A percentile compares a stretch with the other conserved stretches of the same genome.
Conservation (phyloP, 2,113 vertebrate genomes). For the Oreochromis spilurus region DNA sequence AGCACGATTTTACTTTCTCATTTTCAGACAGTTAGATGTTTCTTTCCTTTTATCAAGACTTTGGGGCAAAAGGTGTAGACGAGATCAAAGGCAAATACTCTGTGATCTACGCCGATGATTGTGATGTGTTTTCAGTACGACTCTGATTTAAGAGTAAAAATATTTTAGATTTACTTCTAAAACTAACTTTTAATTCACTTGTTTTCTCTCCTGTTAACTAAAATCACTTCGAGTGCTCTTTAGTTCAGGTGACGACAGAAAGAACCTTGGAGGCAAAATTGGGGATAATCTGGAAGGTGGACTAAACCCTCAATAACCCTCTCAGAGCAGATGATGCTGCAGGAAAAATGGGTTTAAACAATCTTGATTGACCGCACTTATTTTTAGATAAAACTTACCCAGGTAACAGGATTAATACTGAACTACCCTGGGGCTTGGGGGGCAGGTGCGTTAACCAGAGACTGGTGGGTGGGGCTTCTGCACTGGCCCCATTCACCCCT, state of each 20-base stretch:
- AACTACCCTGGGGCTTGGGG: background rate
- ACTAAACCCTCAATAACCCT: background rate
- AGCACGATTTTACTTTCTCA: background rate
- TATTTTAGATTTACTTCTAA: background rate
- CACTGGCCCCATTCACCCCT: background rate
- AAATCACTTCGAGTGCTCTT: accelerated
- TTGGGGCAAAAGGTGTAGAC: background rate
- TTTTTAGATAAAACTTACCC: background rate
- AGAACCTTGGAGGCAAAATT: background rate
- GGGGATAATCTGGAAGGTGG: background rate
- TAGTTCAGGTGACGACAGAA: background rate
- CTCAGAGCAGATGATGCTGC: background rate
- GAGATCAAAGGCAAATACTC: background rate
- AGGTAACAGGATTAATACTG: background rate
- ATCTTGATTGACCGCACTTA: accelerated
- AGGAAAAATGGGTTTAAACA: background rate
- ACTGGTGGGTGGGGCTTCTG: background rate
- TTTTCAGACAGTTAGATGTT: background rate
- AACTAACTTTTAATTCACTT: background rate
- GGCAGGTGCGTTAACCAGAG: background rate
- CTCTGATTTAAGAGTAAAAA: background rate
- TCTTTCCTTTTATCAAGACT: background rate
- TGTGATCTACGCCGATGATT: background rate
- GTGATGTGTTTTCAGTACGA: background rate
- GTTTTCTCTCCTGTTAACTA: background rate